Percentiles rank a stretch among this genome's conserved stretches.
phyloP scores from a whole-genome alignment of 1,140 invertebrate species.

The Neodiprion pinetum region DNA sequence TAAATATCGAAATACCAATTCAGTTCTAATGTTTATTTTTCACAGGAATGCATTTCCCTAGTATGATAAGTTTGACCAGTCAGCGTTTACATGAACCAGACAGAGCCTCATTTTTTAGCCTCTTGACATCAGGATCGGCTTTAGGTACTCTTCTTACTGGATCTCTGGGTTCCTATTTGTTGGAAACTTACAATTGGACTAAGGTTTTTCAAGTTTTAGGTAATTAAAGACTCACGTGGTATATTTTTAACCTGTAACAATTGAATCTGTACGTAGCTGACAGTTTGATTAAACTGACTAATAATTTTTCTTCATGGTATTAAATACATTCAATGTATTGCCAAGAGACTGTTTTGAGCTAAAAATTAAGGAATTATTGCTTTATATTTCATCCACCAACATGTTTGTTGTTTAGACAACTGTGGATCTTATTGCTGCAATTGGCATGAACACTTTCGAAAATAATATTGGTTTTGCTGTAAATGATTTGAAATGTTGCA shows the following conservation, averaged over 20 bases:
- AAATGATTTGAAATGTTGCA: background rate
- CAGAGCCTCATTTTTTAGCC: slow-evolving; percentile 74
- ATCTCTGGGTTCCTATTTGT: slow-evolving; percentile 72
- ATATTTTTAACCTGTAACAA: background rate
- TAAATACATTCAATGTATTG: background rate
- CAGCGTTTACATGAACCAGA: slow-evolving; percentile 70
- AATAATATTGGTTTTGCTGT: slow-evolving; percentile 1
- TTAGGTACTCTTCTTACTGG: slow-evolving; percentile 74
- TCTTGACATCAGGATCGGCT: slow-evolving; percentile 71
- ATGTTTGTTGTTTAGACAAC: background rate
- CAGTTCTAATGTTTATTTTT: slow-evolving; percentile 23
- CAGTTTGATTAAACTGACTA: background rate
- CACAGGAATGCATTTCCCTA: slow-evolving; percentile 74
- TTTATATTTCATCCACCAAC: background rate
- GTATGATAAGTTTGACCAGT: slow-evolving; percentile 76
- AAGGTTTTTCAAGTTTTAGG: slow-evolving; percentile 75
- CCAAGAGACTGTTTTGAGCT: background rate
- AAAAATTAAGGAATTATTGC: background rate
- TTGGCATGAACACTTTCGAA: background rate
- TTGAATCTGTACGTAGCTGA: background rate
- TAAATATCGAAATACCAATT: slow-evolving; percentile 6
- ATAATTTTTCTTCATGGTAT: background rate
- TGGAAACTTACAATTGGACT: slow-evolving; percentile 74
- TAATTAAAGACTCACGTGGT: slow-evolving; percentile 40
- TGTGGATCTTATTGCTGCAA: too few relatives aligned